These are phyloP conservation scores for Hormaphis cornu DNA, from an alignment of 1,140 invertebrate species.

Conservation along the genomic window DNA sequence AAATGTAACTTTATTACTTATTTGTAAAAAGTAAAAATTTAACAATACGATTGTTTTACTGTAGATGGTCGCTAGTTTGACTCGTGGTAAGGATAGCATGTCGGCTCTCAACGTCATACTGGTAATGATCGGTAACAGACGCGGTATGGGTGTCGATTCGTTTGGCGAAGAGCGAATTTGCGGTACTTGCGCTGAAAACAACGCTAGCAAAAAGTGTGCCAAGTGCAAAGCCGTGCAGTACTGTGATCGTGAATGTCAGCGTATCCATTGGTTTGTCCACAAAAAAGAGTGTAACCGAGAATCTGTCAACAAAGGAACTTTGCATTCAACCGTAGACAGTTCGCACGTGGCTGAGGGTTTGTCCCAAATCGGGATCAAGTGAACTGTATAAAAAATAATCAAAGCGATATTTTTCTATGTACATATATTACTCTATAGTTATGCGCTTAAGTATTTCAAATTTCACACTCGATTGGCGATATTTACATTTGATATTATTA, in stretches of 20 bases:
- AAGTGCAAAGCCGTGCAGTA: constrained; percentile 89
- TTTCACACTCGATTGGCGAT: no score
- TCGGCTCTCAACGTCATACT: constrained; percentile 64
- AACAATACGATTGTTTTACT: not conserved
- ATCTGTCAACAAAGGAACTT: not conserved
- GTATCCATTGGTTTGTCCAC: constrained; percentile 91
- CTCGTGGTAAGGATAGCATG: constrained; percentile 54
- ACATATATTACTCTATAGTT: not conserved
- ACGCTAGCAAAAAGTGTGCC: constrained; percentile 85
- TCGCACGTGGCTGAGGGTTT: constrained; percentile 15
- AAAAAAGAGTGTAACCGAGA: constrained; percentile 64
- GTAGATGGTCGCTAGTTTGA: constrained; percentile 61
- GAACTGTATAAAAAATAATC: not conserved
- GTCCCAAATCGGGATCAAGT: not conserved
- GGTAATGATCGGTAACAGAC: constrained; percentile 73
- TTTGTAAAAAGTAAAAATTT: no score
- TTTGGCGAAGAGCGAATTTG: constrained; percentile 62
- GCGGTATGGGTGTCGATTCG: constrained; percentile 45
- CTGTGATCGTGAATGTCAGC: constrained; percentile 88
- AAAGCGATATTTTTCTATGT: not conserved
- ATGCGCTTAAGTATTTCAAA: no score
- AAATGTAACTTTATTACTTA: no score
- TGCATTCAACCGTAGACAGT: not conserved
- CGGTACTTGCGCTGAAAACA: constrained; percentile 78
- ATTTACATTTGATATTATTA: no score